These are phyloP conservation scores for Rhingia campestris DNA, from an alignment of 2,888 invertebrate genomes.

Conservation along the genomic window DNA sequence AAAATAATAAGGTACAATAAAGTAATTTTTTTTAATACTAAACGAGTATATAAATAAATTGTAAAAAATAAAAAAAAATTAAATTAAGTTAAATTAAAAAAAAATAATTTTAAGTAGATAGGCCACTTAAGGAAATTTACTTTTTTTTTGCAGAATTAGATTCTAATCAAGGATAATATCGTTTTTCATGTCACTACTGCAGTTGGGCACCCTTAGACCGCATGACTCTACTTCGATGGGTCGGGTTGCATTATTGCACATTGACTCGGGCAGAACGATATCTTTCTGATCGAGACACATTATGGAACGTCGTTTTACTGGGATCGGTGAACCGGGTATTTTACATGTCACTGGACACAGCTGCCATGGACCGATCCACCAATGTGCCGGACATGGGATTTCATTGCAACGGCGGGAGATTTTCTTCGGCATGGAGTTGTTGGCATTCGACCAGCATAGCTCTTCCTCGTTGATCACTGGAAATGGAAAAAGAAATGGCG, in stretches of 20 bases:
- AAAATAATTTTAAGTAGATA: slow-evolving; percentile 62
- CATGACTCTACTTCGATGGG: slow-evolving; percentile 89
- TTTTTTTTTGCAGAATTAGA: slow-evolving; percentile 47
- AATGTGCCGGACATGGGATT: slow-evolving; percentile 88
- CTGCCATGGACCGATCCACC: slow-evolving; percentile 95
- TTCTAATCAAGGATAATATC: slow-evolving; percentile 73
- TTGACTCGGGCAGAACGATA: slow-evolving; percentile 89
- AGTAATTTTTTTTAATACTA: slow-evolving; percentile 58
- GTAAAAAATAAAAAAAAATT: slow-evolving; percentile 54
- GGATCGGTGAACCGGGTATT: slow-evolving; percentile 82
- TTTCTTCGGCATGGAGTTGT: slow-evolving; percentile 85
- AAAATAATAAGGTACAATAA: slow-evolving; percentile 70
- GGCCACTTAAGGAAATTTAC: slow-evolving; percentile 63
- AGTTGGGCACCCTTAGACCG: slow-evolving; percentile 81
- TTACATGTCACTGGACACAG: slow-evolving; percentile 89
- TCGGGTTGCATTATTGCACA: slow-evolving; percentile 87
- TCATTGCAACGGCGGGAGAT: slow-evolving; percentile 87
- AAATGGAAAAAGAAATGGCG: slow-evolving; percentile 65
- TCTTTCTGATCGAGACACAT: slow-evolving; percentile 91
- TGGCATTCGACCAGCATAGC: slow-evolving; percentile 85
- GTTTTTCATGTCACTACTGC: slow-evolving; percentile 75
- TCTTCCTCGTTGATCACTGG: slow-evolving; percentile 85
- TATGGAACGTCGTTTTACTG: slow-evolving; percentile 86
- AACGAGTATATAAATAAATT: slow-evolving; percentile 62
- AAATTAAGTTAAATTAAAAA: slow-evolving; percentile 51